Base-by-base conservation (phyloP, 2,888 invertebrate genomes). In the Cephus nigrinus region DNA sequence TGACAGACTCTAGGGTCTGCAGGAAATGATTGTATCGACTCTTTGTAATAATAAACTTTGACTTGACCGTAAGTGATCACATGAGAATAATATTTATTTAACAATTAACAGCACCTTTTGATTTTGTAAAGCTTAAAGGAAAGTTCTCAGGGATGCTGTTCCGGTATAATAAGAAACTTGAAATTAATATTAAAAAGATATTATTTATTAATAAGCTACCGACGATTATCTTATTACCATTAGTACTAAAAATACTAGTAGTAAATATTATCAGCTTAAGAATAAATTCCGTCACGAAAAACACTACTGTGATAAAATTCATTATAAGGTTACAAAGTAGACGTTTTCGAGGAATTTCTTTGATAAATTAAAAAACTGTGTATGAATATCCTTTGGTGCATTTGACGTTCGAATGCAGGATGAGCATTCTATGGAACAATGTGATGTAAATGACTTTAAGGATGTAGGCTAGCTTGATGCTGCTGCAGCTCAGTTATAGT, bases 11-110 rank as follows among this genome's bases (percentile, higher is more conserved):
- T 12, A 71, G 31, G 31, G 12, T 71, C 31, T 71, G 31, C 32
- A 71, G 33, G 33, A 33, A 71, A 71, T 31, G 1, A 71, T 71
- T 71, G 71, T 71, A 71, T 71, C 36, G 74, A 73, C 72, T 15
- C 74, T 75, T 77, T 79, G 80, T 77, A 79, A 79, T 35, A 79
- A 80, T 80, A 79, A 77, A 80, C 34, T 73, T 79, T 75, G 77
- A 75, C 73, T 75, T 30, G 68, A 79, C 74, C 71, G 72, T 74
- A 68, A 55, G 2, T 55, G 23, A 55, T 15, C 23, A 9, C 15
- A 9, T 23, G 55, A 55, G 23, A 23, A 40, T 36, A 4, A 40
- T 40, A 40, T 15, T 5, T 73, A 69, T 32, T 73, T n/a, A 12
- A 76, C 12, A 36, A 12, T 73, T 35, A 33, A 74, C 55, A 55